These are phyloP conservation scores for Spinus olivaceus DNA, from an alignment of 2,797 vertebrate genomes.

Conservation along the genomic window DNA sequence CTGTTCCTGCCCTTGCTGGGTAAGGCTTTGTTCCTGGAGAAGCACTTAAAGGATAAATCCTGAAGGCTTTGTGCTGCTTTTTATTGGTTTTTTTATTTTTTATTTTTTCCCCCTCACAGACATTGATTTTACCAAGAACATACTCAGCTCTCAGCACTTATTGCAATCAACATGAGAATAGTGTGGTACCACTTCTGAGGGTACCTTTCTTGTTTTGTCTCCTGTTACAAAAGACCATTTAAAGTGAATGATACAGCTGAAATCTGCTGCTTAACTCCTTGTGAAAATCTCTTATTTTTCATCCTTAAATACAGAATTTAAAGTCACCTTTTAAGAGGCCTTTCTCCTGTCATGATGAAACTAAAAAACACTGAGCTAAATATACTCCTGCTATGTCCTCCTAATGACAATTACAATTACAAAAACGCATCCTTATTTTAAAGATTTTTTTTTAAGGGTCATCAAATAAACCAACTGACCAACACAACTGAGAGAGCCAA, in stretches of 20 bases:
- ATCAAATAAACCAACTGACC: neutral
- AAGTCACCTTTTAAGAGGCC: neutral
- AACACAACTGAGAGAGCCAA: neutral
- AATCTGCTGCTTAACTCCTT: conserved; percentile 68
- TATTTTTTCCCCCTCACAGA: neutral
- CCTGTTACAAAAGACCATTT: conserved; percentile 68
- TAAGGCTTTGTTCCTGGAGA: neutral
- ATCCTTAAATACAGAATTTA: neutral
- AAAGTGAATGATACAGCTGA: conserved; percentile 66
- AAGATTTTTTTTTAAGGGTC: neutral
- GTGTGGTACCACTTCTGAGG: conserved; percentile 40
- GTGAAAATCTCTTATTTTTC: conserved; percentile 56
- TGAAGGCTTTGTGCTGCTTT: conserved; percentile 35
- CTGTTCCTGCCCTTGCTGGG: neutral
- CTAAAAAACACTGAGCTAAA: neutral
- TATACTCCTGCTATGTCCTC: neutral
- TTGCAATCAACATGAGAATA: conserved; percentile 75
- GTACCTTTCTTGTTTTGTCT: conserved; percentile 65
- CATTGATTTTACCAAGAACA: conserved; percentile 72
- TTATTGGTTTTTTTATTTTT: neutral
- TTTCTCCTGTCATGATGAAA: neutral
- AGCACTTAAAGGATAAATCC: conserved; percentile 67
- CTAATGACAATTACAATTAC: neutral
- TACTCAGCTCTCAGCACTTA: conserved; percentile 61
- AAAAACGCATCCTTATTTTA: neutral